A percentile compares a stretch with the other conserved stretches of the same genome.
phyloP scores from a whole-genome alignment of 1,140 invertebrate species.

The Drosophila sproati region DNA sequence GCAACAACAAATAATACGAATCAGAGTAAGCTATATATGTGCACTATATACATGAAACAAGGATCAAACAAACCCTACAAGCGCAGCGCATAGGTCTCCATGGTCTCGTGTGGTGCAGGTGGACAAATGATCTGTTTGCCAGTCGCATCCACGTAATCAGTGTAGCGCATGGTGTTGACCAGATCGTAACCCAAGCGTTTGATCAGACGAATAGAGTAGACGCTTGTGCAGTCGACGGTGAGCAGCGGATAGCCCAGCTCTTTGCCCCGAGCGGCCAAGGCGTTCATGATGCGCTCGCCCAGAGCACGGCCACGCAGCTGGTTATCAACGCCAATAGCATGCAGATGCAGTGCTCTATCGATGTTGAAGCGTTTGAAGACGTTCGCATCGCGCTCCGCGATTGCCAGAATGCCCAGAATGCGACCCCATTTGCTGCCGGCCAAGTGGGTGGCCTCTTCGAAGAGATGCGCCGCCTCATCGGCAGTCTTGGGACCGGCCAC shows the following conservation, averaged over 20 bases:
- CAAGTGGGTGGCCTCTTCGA: slow-evolving; percentile 11
- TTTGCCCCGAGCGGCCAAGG: slow-evolving; percentile 22
- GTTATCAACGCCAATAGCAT: slow-evolving; percentile 57
- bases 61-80: slow-evolving; percentile 7
- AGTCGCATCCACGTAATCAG: slow-evolving; percentile 47
- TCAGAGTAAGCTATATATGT: not conserved
- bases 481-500: slow-evolving; percentile 58
- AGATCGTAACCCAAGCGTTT: slow-evolving; percentile 54
- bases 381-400: slow-evolving; percentile 43
- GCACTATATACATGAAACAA: not conserved
- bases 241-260: slow-evolving; percentile 53
- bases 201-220: slow-evolving; percentile 57
- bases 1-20: no score
- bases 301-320: slow-evolving; percentile 47
- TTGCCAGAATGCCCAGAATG: slow-evolving; percentile 50
- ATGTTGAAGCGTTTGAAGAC: slow-evolving; percentile 48
- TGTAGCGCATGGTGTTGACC: slow-evolving; percentile 45
- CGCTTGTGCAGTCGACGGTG: slow-evolving; percentile 64
- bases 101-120: slow-evolving; percentile 56
- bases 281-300: slow-evolving; percentile 46
- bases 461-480: slow-evolving; percentile 12
- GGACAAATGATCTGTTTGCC: slow-evolving; percentile 56
- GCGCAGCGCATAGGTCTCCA: slow-evolving; percentile 60
- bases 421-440: slow-evolving; percentile 61
- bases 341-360: slow-evolving; percentile 46